phyloP scores from a whole-genome alignment of 2,888 invertebrate genomes.

The Catocala sponsa region DNA sequence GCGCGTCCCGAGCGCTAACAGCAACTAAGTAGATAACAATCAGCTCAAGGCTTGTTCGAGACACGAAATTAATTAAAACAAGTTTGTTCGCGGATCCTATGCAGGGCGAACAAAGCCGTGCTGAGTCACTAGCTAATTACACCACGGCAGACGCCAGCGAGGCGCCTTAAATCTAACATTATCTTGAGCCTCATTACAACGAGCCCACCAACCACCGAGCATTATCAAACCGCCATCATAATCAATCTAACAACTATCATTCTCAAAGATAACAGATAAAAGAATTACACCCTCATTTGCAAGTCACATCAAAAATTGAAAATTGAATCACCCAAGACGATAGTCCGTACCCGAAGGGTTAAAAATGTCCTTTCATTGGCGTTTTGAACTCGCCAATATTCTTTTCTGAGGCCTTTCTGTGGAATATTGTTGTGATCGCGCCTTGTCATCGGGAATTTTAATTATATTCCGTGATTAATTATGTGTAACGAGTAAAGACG shows the following conservation, averaged over 20 bases:
- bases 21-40: conserved; percentile 88
- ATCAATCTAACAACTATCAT: conserved; percentile 44
- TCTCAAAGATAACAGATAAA: conserved; percentile 39
- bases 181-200: conserved; percentile 72
- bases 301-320: conserved; percentile 55
- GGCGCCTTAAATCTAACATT: conserved; percentile 81
- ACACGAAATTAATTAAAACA: conserved; percentile 89
- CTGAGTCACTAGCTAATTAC: conserved; percentile 88
- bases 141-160: conserved; percentile 72
- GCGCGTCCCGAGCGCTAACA: conserved; percentile 82
- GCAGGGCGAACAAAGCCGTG: conserved; percentile 86
- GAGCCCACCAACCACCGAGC: conserved; percentile 38
- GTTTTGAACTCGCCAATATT: conserved; percentile 59
- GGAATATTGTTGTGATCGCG: conserved; percentile 72
- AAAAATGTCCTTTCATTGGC: conserved; percentile 56
- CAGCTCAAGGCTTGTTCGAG: conserved; percentile 86
- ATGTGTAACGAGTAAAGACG: conserved; percentile 79
- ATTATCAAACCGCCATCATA: conserved; percentile 32
- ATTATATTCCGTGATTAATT: conserved; percentile 87
- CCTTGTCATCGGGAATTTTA: conserved; percentile 86
- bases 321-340: conserved; percentile 48
- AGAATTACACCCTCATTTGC: conserved; percentile 47
- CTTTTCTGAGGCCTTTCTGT: conserved; percentile 56
- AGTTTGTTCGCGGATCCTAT: conserved; percentile 88
- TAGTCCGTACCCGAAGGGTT: conserved; percentile 52